These are phyloP conservation scores for Oxystoma pomonae DNA, from an alignment of 2,888 invertebrate genomes.

Conservation along the genomic window DNA sequence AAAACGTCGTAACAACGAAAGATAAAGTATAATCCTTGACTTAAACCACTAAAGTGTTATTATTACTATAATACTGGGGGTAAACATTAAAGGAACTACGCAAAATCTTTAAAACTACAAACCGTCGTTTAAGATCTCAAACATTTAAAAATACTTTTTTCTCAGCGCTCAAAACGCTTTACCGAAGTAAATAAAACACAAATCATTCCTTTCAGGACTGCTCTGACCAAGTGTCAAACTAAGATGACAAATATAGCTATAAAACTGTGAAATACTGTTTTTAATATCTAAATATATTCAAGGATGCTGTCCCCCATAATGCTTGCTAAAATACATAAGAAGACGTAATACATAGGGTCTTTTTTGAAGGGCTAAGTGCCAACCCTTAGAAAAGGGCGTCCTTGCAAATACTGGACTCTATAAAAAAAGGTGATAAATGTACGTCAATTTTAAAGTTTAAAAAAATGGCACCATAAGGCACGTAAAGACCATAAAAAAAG, in stretches of 20 bases:
- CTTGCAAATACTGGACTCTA: background rate
- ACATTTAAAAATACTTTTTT: too few relatives aligned
- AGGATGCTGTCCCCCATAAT: slow-evolving; percentile 11
- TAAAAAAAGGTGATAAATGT: background rate
- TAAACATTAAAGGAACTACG: too few relatives aligned
- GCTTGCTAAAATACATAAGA: slow-evolving; percentile 11
- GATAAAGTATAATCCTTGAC: too few relatives aligned
- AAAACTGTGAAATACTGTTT: slow-evolving; percentile 3
- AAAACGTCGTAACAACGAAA: too few relatives aligned
- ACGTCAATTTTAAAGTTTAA: background rate
- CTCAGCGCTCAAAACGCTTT: too few relatives aligned
- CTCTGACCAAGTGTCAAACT: background rate
- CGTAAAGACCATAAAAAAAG: too few relatives aligned
- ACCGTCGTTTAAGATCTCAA: too few relatives aligned
- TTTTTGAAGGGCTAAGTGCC: slow-evolving; percentile 11
- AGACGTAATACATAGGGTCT: slow-evolving; percentile 23
- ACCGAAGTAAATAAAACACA: too few relatives aligned
- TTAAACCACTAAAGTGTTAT: too few relatives aligned
- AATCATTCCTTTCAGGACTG: background rate
- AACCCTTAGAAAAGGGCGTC: background rate
- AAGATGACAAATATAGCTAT: slow-evolving; percentile 2
- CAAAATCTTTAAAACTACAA: too few relatives aligned
- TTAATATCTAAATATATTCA: slow-evolving; percentile 4
- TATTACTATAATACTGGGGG: too few relatives aligned
- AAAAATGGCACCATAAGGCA: too few relatives aligned